A percentile compares a stretch with the other conserved stretches of the same genome.
phyloP scores from a whole-genome alignment of 1,140 invertebrate genomes.

The Drosophila mojavensis region DNA sequence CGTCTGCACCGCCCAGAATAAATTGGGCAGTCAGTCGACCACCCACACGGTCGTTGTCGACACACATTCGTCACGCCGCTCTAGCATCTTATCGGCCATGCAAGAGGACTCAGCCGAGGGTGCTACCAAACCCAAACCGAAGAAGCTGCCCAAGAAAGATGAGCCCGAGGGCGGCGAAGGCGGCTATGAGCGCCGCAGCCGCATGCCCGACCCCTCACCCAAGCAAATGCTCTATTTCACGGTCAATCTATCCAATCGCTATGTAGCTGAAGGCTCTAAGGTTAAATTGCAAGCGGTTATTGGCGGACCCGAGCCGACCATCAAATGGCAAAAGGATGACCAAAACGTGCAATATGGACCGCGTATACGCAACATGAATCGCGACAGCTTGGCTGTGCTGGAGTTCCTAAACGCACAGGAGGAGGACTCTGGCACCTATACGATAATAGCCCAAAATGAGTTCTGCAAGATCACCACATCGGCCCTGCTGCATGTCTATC shows the following conservation, averaged over 20 bases:
- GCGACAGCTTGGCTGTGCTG: slow-evolving; percentile 85
- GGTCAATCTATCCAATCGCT: slow-evolving; percentile 78
- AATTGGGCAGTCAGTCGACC: slow-evolving; percentile 75
- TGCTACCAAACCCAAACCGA: slow-evolving; percentile 49
- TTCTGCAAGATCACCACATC: slow-evolving; percentile 85
- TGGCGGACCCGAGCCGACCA: slow-evolving; percentile 70
- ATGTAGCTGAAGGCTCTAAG: slow-evolving; percentile 79
- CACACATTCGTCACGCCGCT: slow-evolving; percentile 68
- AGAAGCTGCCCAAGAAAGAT: slow-evolving; percentile 65
- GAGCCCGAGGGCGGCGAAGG: slow-evolving; percentile 61
- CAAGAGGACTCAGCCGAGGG: slow-evolving; percentile 52
- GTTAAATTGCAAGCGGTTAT: slow-evolving; percentile 81
- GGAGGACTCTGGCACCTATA: slow-evolving; percentile 84
- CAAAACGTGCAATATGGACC: slow-evolving; percentile 72
- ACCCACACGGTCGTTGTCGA: slow-evolving; percentile 81
- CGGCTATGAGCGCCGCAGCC: slow-evolving; percentile 77
- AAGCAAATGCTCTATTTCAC: slow-evolving; percentile 81
- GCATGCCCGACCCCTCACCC: slow-evolving; percentile 75
- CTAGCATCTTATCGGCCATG: slow-evolving; percentile 66
- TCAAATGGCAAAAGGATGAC: slow-evolving; percentile 81
- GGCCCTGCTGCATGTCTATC: slow-evolving; percentile 84
- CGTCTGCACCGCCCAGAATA: slow-evolving; percentile 90
- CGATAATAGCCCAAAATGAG: slow-evolving; percentile 85
- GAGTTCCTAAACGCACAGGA: slow-evolving; percentile 84
- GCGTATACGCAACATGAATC: slow-evolving; percentile 74